These are phyloP conservation scores for Pristionchus fissidentatus DNA, from an alignment of 2,888 invertebrate genomes.

Conservation along the genomic window DNA sequence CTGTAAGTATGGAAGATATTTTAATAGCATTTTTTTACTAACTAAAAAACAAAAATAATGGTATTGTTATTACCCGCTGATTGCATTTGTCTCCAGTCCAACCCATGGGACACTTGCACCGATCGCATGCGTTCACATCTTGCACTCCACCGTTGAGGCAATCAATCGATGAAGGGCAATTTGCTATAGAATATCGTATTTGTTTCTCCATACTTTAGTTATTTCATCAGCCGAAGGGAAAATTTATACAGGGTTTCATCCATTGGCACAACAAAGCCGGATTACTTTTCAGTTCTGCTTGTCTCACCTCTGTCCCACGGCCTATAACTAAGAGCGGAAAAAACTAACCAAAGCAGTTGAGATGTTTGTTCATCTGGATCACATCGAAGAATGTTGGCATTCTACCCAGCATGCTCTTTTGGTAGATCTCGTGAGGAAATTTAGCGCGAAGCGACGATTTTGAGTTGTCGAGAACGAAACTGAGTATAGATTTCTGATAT, in stretches of 20 bases:
- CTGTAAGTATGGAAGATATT: not conserved
- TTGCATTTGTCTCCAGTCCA: slow-evolving; percentile 46
- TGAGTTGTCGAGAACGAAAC: not conserved
- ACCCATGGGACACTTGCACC: slow-evolving; percentile 51
- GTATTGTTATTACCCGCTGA: not conserved
- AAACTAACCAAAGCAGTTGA: slow-evolving; percentile 2
- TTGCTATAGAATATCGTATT: not conserved
- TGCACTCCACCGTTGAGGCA: slow-evolving; percentile 52
- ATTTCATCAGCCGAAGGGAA: not conserved
- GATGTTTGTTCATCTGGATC: slow-evolving; percentile 22
- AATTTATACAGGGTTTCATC: not conserved
- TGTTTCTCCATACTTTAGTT: not conserved
- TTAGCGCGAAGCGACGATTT: not conserved
- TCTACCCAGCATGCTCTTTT: slow-evolving; percentile 35
- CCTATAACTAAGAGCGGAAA: too few species aligned
- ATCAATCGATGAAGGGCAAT: slow-evolving; percentile 23
- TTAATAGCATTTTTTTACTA: not conserved
- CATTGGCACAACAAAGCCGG: not conserved
- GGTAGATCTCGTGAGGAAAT: not conserved
- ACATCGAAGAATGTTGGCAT: slow-evolving; percentile 43
- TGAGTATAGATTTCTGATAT: not conserved
- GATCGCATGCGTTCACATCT: slow-evolving; percentile 46
- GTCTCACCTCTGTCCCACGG: not conserved
- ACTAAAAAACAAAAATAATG: not conserved
- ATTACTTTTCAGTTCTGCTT: not conserved